Evolutionary conservation across 1,140 invertebrate species (phyloP).

Genomic region (Leptopilina boulardi): DNA sequence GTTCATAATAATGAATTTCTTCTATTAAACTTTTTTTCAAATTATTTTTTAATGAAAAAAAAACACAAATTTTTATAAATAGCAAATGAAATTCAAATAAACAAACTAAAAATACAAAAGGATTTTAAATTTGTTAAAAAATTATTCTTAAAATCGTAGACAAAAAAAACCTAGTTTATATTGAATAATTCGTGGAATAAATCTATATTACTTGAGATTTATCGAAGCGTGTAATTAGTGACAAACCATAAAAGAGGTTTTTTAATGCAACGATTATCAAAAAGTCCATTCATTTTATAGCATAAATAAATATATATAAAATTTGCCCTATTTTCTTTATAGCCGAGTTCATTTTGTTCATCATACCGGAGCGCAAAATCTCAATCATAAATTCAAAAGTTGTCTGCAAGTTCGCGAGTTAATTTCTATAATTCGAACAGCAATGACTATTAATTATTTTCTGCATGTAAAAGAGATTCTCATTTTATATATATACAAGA

Average conservation of each 20-base stretch:
- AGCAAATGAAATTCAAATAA: too few relatives aligned
- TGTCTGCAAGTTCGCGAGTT: not conserved
- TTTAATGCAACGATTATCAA: not conserved
- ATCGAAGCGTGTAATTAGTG: not conserved
- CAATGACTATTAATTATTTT: constrained; percentile 12
- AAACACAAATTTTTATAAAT: too few relatives aligned
- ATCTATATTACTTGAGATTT: not conserved
- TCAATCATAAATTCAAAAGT: not conserved
- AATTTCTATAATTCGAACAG: constrained; percentile 5
- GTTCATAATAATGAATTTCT: too few relatives aligned
- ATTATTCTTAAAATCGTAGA: too few relatives aligned
- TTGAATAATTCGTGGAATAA: not conserved
- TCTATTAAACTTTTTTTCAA: too few relatives aligned
- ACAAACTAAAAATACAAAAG: too few relatives aligned
- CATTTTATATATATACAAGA: not conserved
- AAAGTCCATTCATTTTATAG: constrained; percentile 6
- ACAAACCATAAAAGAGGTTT: not conserved
- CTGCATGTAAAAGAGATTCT: too few relatives aligned
- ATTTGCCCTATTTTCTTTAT: not conserved
- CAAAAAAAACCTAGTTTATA: too few relatives aligned
- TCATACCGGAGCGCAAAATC: not conserved
- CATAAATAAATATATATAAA: not conserved
- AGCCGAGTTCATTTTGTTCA: not conserved
- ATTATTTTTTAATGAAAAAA: too few relatives aligned
- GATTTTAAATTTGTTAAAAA: too few relatives aligned